Conservation (phyloP, 2,888 invertebrate genomes). For the Artemia sp. region DNA sequence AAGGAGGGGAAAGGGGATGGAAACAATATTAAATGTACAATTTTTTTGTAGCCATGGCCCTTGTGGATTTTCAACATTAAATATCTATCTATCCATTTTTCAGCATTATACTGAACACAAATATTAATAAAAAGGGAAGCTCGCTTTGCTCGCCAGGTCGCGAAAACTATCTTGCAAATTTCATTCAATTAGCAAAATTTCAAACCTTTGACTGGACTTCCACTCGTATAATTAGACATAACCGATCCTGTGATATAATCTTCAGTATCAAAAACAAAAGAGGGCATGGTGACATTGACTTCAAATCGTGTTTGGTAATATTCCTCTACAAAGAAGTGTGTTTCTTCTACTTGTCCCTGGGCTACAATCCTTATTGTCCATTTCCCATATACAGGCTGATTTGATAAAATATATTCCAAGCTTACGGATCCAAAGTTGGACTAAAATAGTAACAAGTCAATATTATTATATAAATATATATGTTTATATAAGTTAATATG, state of each 20-base stretch:
- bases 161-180: too few relatives aligned
- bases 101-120: too few relatives aligned
- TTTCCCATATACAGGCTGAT: conserved; percentile 77
- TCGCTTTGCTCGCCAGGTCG: conserved; percentile 68
- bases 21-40: too few relatives aligned
- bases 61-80: too few relatives aligned
- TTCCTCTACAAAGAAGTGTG: conserved; percentile 73
- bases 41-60: too few relatives aligned
- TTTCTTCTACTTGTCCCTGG: conserved; percentile 69
- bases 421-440: conserved; percentile 86
- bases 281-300: conserved; percentile 88
- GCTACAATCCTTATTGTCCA: conserved; percentile 80
- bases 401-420: conserved; percentile 68
- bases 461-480: too few relatives aligned
- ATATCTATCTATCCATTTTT: too few relatives aligned
- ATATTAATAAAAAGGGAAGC: conserved; percentile 33
- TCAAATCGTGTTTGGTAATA: conserved; percentile 86
- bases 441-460: conserved; percentile 29
- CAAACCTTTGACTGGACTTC: conserved; percentile 61
- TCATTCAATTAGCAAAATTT: too few relatives aligned
- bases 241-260: conserved; percentile 64
- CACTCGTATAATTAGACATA: conserved; percentile 89
- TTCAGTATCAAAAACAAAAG: conserved; percentile 77
- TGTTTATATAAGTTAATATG: too few relatives aligned
- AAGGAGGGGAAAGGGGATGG: too few relatives aligned